Percentiles rank a stretch among this genome's conserved stretches.
phyloP scores from a whole-genome alignment of 2,113 vertebrate genomes.

The Dolichotis patagonum region DNA sequence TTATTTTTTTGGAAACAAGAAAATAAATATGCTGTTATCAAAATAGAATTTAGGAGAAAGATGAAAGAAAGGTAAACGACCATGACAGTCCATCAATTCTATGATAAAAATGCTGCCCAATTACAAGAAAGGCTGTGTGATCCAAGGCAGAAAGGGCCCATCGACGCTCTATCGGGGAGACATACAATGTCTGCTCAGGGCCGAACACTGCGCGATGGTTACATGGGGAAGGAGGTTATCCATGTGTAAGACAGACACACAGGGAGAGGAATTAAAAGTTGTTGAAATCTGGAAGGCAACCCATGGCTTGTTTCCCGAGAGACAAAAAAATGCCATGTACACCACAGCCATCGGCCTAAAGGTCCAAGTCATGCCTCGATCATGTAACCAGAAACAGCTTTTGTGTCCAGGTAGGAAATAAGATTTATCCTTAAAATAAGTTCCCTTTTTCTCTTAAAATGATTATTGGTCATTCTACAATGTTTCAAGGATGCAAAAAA shows the following conservation, averaged over 20 bases:
- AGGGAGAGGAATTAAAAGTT: neutral
- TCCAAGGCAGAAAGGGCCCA: neutral
- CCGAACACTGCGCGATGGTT: neutral
- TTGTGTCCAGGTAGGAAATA: neutral
- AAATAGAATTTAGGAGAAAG: constrained; percentile 40
- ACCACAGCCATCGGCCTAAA: neutral
- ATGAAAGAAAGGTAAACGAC: constrained; percentile 48
- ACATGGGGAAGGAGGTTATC: neutral
- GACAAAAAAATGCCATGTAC: neutral
- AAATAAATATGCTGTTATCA: constrained; percentile 52
- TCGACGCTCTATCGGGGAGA: neutral
- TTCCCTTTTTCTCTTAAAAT: neutral
- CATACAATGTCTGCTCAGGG: neutral
- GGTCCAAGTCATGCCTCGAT: neutral
- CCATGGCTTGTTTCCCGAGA: neutral
- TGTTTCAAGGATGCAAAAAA: neutral
- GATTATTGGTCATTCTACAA: constrained; percentile 19
- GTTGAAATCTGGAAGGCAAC: neutral
- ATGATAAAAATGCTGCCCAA: neutral
- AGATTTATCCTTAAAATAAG: neutral
- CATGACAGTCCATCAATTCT: neutral
- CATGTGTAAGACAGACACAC: neutral
- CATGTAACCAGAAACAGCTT: neutral
- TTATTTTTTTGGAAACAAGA: constrained; percentile 54
- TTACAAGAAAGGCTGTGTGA: neutral